Conservation (phyloP, 2,888 invertebrate genomes). For the Caenorhabditis plicata region DNA sequence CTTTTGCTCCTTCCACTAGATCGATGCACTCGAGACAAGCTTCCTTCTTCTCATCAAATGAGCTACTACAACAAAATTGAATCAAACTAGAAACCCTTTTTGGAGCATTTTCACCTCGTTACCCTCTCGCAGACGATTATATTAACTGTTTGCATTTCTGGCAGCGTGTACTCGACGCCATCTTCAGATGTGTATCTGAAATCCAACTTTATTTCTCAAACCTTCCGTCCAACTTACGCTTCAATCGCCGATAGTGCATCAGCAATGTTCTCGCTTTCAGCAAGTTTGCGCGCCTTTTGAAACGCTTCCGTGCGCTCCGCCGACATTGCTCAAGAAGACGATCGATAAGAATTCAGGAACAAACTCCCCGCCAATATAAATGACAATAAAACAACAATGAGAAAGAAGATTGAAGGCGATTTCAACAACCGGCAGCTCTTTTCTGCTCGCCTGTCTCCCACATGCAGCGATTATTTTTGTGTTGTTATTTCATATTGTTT, state of each 20-base stretch:
- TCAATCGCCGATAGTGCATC: conserved; percentile 22
- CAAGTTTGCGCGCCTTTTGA: conserved; percentile 18
- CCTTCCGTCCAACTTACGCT: neutral
- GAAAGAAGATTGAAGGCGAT: no score
- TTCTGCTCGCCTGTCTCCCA: neutral
- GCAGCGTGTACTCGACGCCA: conserved; percentile 28
- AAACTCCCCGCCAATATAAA: no score
- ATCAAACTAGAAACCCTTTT: neutral
- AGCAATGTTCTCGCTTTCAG: conserved; percentile 25
- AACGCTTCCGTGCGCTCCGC: conserved; percentile 23
- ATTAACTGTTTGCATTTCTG: conserved; percentile 39
- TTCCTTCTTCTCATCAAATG: conserved; percentile 50
- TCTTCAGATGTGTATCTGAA: conserved; percentile 30
- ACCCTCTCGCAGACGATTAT: conserved; percentile 39
- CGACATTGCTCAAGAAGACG: no score
- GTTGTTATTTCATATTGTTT: conserved; percentile 16
- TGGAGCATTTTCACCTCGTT: conserved; percentile 35
- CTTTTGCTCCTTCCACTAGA: conserved; percentile 36
- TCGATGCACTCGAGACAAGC: conserved; percentile 41
- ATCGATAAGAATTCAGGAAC: no score
- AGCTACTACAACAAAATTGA: conserved; percentile 24
- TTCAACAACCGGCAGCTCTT: no score
- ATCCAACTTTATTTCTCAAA: neutral
- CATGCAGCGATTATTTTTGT: no score
- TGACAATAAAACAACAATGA: conserved; percentile 3